phyloP scores from a whole-genome alignment of 1,140 invertebrate species.

The Anadara kagoshimensis region DNA sequence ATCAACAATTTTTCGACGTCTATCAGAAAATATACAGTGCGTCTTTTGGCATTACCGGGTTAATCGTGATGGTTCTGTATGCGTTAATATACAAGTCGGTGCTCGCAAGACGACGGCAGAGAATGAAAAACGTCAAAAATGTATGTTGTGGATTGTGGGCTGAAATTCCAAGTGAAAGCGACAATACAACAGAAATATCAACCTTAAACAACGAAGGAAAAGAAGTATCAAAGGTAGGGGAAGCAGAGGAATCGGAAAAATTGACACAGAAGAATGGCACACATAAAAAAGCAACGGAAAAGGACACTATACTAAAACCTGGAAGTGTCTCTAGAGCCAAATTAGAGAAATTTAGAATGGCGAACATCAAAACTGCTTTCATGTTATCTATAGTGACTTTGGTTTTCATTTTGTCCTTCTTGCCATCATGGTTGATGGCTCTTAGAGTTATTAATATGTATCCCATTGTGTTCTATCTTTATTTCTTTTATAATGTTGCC shows the following conservation, averaged over 20 bases:
- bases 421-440: constrained; percentile 67
- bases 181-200: constrained; percentile 44
- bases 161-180: constrained; percentile 21
- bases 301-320: constrained; percentile 46
- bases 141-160: constrained; percentile 47
- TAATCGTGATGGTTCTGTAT: constrained; percentile 63
- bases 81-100: constrained; percentile 63
- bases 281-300: constrained; percentile 34
- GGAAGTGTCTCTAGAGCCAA: constrained; percentile 48
- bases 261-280: constrained; percentile 39
- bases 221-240: constrained; percentile 20
- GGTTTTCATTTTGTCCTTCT: constrained; percentile 67
- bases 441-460: constrained; percentile 57
- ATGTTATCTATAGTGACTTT: constrained; percentile 69
- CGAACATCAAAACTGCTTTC: constrained; percentile 70
- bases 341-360: constrained; percentile 57
- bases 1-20: constrained; percentile 31
- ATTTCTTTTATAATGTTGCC: constrained; percentile 71
- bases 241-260: constrained; percentile 34
- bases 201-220: constrained; percentile 39
- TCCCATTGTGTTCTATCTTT: constrained; percentile 67
- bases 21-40: constrained; percentile 63
- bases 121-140: constrained; percentile 37
- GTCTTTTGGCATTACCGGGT: constrained; percentile 55
- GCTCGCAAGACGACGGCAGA: constrained; percentile 48